A percentile compares a stretch with the other conserved stretches of the same genome.
These are phyloP conservation scores for Steinernema scapterisci DNA, from an alignment of 2,888 invertebrate genomes.

Conservation along the genomic window DNA sequence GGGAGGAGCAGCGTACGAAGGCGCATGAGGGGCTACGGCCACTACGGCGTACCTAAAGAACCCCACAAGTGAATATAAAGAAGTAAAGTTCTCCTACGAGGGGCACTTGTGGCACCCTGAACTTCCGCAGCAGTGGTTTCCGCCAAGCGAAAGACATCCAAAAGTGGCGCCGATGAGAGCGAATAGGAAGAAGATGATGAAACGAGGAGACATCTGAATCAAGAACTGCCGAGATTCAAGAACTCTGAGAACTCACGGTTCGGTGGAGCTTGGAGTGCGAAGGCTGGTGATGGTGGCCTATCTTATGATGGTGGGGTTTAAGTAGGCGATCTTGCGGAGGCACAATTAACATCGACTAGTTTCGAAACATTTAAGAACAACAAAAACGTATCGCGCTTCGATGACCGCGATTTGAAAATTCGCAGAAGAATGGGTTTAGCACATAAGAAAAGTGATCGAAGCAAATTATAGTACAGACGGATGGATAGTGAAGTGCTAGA, in stretches of 20 bases:
- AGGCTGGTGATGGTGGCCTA: neutral
- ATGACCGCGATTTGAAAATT: slow-evolving; percentile 15
- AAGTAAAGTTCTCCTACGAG: neutral
- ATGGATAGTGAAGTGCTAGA: too few species aligned
- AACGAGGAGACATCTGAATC: neutral
- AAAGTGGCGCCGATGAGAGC: neutral
- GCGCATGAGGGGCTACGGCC: slow-evolving; percentile 25
- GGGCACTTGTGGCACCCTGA: slow-evolving; percentile 12
- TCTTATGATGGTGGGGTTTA: neutral
- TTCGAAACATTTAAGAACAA: neutral
- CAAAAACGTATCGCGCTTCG: neutral
- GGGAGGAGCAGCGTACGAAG: slow-evolving; percentile 15
- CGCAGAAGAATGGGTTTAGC: neutral
- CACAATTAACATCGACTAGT: slow-evolving; percentile 17
- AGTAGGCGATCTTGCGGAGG: slow-evolving; percentile 1
- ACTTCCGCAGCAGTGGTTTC: neutral
- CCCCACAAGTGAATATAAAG: neutral
- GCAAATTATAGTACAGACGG: too few species aligned
- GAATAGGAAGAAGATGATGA: neutral
- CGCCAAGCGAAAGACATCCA: slow-evolving; percentile 22
- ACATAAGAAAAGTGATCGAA: too few species aligned
- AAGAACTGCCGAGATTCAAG: neutral
- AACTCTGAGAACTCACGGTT: neutral
- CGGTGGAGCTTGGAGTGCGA: neutral
- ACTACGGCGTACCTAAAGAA: slow-evolving; percentile 15